A percentile compares a stretch with the other conserved stretches of the same genome.
phyloP scores from a whole-genome alignment of 23 tunicate species.

The Botrylloides violaceus region DNA sequence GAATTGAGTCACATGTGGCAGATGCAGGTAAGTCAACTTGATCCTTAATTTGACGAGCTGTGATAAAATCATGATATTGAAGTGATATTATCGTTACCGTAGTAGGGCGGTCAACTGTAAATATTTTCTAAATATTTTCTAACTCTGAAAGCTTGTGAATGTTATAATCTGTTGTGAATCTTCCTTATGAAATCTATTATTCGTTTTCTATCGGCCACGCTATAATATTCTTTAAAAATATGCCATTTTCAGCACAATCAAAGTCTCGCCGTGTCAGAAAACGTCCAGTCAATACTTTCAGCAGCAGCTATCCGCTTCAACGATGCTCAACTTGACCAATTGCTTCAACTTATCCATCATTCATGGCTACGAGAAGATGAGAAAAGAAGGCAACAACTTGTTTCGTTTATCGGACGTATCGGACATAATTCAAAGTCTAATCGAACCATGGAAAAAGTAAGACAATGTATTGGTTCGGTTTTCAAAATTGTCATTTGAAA shows the following conservation, averaged over 20 bases:
- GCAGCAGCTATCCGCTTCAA: conserved; percentile 74
- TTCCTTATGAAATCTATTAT: too few species aligned
- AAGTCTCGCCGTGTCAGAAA: conserved; percentile 67
- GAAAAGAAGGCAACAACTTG: conserved; percentile 51
- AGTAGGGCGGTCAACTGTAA: too few species aligned
- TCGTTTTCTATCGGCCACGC: too few species aligned
- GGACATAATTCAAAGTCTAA: conserved; percentile 59
- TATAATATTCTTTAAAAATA: too few species aligned
- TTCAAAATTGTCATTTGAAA: too few species aligned
- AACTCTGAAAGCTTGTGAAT: too few species aligned
- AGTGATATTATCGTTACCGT: too few species aligned
- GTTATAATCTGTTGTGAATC: too few species aligned
- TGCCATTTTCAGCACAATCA: conserved; percentile 62
- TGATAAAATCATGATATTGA: too few species aligned
- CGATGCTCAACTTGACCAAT: conserved; percentile 52
- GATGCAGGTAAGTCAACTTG: conserved; percentile 52
- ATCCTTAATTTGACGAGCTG: too few species aligned
- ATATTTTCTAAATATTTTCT: too few species aligned
- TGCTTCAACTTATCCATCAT: conserved; percentile 54
- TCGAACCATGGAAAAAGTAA: conserved; percentile 58
- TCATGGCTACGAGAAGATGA: conserved; percentile 74
- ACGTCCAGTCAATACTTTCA: conserved; percentile 64
- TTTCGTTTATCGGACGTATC: conserved; percentile 69
- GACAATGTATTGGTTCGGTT: background rate
- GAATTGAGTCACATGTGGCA: conserved; percentile 66